A percentile compares a stretch with the other conserved stretches of the same genome.
Evolutionary conservation across 2,113 vertebrate genomes (phyloP).

Genomic region (Cheirogaleus medius): DNA sequence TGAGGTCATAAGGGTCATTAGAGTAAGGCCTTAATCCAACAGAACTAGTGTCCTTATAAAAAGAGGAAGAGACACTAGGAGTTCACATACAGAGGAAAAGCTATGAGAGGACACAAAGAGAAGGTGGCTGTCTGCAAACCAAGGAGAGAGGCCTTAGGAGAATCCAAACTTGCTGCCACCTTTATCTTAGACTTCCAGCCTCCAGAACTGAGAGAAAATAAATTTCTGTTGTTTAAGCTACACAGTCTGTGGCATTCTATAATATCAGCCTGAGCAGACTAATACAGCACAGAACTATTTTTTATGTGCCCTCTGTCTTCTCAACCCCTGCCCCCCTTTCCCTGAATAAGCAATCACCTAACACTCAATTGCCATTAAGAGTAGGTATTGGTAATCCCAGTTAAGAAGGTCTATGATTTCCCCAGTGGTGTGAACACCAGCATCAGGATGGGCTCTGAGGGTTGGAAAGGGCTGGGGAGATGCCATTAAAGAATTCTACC

Average conservation of each 20-base stretch:
- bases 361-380: background rate
- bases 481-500: background rate
- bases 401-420: background rate
- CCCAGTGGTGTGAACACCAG: background rate
- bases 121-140: background rate
- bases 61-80: background rate
- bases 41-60: background rate
- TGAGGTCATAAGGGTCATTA: background rate
- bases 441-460: background rate
- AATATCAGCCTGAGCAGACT: background rate
- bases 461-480: background rate
- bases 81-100: background rate
- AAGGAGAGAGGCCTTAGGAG: background rate
- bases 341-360: background rate
- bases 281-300: background rate
- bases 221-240: background rate
- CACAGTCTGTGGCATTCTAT: background rate
- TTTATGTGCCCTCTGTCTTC: fast-evolving
- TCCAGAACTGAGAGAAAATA: background rate
- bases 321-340: background rate
- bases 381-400: background rate
- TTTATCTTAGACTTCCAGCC: background rate
- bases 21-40: background rate
- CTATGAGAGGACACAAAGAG: background rate
- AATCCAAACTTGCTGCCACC: background rate